A percentile compares a stretch with the other conserved stretches of the same genome.
Evolutionary conservation across 2,888 invertebrate genomes (phyloP).

Genomic region (Lepidocyrtinus sp.): DNA sequence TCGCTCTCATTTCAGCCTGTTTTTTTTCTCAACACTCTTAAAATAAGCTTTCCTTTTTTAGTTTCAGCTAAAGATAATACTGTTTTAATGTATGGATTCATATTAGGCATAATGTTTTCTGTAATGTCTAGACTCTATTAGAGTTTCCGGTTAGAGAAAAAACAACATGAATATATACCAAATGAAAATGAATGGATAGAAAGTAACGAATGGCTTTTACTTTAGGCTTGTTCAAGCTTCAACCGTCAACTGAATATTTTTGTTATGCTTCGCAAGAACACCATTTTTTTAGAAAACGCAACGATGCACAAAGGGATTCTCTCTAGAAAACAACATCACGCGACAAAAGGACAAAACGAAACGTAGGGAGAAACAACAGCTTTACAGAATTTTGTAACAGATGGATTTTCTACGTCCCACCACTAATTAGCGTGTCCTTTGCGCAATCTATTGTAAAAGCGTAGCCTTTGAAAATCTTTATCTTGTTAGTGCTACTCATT

Average conservation of each 20-base stretch:
- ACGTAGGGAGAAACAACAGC: not conserved
- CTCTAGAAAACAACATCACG: not conserved
- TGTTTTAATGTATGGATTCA: not conserved
- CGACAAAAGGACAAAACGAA: not conserved
- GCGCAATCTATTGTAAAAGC: not conserved
- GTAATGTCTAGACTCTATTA: too few species aligned
- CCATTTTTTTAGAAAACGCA: too few species aligned
- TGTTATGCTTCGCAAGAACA: too few species aligned
- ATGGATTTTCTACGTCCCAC: not conserved
- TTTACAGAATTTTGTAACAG: not conserved
- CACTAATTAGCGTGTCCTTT: not conserved
- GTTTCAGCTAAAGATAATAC: not conserved
- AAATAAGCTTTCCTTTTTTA: constrained; percentile 20
- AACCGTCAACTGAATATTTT: too few species aligned
- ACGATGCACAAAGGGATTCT: not conserved
- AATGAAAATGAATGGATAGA: not conserved
- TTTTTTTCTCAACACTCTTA: constrained; percentile 44
- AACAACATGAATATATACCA: too few species aligned
- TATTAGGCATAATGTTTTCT: too few species aligned
- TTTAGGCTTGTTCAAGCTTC: too few species aligned
- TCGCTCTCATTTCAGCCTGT: constrained; percentile 19
- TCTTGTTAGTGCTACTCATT: not conserved
- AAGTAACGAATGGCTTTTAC: not conserved
- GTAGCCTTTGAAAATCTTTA: not conserved
- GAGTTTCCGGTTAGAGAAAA: not conserved